A percentile compares a stretch with the other conserved stretches of the same genome.
These are phyloP conservation scores for Ennomos erosarius DNA, from an alignment of 2,888 invertebrate species.

Conservation along the genomic window DNA sequence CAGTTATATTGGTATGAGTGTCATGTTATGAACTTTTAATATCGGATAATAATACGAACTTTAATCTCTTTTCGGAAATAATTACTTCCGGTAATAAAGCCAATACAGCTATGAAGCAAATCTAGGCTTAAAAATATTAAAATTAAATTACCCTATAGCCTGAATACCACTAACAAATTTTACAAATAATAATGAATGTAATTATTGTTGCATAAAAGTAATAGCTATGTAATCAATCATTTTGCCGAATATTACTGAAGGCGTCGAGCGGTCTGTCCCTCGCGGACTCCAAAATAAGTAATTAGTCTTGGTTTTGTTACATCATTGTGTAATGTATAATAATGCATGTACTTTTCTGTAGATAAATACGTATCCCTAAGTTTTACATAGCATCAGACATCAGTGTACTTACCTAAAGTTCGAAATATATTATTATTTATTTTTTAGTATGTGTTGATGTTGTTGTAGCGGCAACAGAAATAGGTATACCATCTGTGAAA, in stretches of 20 bases:
- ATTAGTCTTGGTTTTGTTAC: conserved; percentile 6
- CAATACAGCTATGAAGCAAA: background rate
- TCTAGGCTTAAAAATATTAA: conserved; percentile 11
- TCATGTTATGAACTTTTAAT: background rate
- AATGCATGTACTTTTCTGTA: background rate
- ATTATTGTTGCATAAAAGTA: conserved; percentile 18
- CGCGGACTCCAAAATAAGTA: conserved; percentile 6
- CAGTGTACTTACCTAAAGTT: too few species aligned
- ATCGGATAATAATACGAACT: background rate
- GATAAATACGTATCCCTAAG: too few species aligned
- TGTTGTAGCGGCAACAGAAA: too few species aligned
- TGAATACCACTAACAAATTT: conserved; percentile 5
- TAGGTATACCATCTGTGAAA: too few species aligned
- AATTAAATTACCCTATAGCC: conserved; percentile 8
- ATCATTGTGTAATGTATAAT: background rate
- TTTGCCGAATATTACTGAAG: background rate
- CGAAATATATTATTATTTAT: too few species aligned
- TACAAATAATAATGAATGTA: conserved; percentile 1
- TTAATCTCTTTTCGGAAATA: too few species aligned
- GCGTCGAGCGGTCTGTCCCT: conserved; percentile 15
- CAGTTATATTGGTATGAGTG: background rate
- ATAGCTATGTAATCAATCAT: conserved; percentile 18
- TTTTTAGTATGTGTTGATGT: too few species aligned
- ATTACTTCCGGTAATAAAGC: too few species aligned
- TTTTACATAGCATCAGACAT: too few species aligned